Evolutionary conservation across 1,140 invertebrate genomes (phyloP).

Genomic region (Chironomus striatipennis): DNA sequence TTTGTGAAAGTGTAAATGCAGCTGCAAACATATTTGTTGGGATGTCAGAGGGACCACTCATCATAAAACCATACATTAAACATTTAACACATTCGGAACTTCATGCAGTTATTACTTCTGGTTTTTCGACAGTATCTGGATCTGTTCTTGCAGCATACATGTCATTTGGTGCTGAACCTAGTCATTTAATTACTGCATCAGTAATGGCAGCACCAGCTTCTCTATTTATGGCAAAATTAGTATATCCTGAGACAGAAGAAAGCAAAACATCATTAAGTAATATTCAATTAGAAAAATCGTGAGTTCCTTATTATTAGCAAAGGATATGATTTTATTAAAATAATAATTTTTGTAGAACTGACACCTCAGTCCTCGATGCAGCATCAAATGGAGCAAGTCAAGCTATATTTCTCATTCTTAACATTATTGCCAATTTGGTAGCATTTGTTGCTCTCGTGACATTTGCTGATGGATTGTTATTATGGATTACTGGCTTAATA

Average conservation of each 20-base stretch:
- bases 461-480: constrained; percentile 70
- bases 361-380: constrained; percentile 77
- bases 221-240: constrained; percentile 78
- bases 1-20: constrained; percentile 83
- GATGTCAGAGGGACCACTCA: constrained; percentile 78
- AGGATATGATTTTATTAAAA: background rate
- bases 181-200: constrained; percentile 78
- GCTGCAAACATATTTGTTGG: constrained; percentile 86
- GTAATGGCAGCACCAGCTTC: constrained; percentile 93
- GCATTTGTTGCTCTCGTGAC: constrained; percentile 82
- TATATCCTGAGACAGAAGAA: constrained; percentile 81
- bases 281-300: constrained; percentile 55
- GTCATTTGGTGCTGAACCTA: constrained; percentile 74
- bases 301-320: too few relatives aligned
- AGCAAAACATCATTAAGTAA: constrained; percentile 60
- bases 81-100: constrained; percentile 80
- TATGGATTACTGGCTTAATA: constrained; percentile 70
- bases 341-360: constrained; percentile 51
- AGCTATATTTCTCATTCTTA: constrained; percentile 72
- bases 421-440: constrained; percentile 85
- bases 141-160: constrained; percentile 89
- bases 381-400: constrained; percentile 77
- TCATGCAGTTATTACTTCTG: constrained; percentile 85
- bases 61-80: constrained; percentile 77
- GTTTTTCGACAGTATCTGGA: constrained; percentile 90